These are phyloP conservation scores for Nephrotoma appendiculata DNA, from an alignment of 2,888 invertebrate genomes.

Conservation along the genomic window DNA sequence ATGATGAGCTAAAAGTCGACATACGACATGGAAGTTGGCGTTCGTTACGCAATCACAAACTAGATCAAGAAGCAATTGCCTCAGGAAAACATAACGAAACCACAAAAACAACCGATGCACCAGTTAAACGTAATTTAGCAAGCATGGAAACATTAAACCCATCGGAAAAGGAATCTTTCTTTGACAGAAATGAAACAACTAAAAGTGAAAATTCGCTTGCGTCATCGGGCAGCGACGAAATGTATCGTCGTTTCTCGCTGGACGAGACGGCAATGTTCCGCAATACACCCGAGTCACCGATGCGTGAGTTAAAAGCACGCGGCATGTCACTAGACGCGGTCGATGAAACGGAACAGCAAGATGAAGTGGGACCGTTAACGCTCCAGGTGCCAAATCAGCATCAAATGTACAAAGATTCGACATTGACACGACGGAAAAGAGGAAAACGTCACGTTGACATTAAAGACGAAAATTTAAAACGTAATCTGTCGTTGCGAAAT, in stretches of 20 bases:
- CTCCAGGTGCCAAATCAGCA: background rate
- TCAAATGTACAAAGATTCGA: background rate
- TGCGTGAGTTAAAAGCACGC: background rate
- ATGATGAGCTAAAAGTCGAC: background rate
- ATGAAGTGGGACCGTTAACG: slow-evolving; percentile 17
- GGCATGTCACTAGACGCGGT: slow-evolving; percentile 15
- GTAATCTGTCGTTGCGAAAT: slow-evolving; percentile 27
- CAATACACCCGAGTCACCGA: slow-evolving; percentile 4
- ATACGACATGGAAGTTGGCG: slow-evolving; percentile 23
- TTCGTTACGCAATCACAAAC: slow-evolving; percentile 26
- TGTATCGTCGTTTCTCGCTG: slow-evolving; percentile 25
- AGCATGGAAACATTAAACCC: slow-evolving; percentile 30
- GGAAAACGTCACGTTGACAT: background rate
- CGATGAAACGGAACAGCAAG: slow-evolving; percentile 8
- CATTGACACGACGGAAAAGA: slow-evolving; percentile 17
- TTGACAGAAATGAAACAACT: background rate
- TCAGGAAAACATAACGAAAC: slow-evolving; percentile 18
- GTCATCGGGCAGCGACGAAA: background rate
- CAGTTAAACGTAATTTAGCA: slow-evolving; percentile 18
- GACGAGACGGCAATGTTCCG: slow-evolving; percentile 18
- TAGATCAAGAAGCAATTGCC: slow-evolving; percentile 23
- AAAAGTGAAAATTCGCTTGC: slow-evolving; percentile 9
- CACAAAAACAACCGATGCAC: slow-evolving; percentile 16
- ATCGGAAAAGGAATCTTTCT: slow-evolving; percentile 22
- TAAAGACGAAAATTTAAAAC: slow-evolving; percentile 20